These are phyloP conservation scores for Macaria notata DNA, from an alignment of 2,888 invertebrate species.

Conservation along the genomic window DNA sequence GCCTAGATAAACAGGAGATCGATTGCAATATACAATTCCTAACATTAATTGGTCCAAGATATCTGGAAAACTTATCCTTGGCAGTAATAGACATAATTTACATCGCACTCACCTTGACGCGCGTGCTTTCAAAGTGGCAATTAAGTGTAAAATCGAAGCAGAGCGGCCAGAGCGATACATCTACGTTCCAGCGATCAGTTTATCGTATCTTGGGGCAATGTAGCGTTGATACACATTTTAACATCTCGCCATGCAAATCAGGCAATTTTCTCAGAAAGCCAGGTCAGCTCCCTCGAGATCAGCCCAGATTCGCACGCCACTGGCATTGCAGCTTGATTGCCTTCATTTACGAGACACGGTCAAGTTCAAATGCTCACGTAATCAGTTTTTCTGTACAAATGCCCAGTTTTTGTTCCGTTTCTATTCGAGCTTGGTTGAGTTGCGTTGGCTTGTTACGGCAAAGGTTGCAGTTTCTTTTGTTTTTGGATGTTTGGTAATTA, in stretches of 20 bases:
- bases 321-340: slow-evolving; percentile 38
- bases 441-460: neutral
- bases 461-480: neutral
- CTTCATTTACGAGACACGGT: slow-evolving; percentile 38
- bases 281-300: slow-evolving; percentile 62
- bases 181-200: slow-evolving; percentile 2
- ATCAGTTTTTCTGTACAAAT: slow-evolving; percentile 18
- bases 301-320: slow-evolving; percentile 42
- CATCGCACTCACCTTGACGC: too few species aligned
- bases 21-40: too few species aligned
- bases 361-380: slow-evolving; percentile 32
- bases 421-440: slow-evolving; percentile 2
- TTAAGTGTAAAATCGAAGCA: slow-evolving; percentile 1
- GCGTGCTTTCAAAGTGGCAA: neutral
- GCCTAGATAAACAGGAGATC: too few species aligned
- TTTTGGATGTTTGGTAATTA: neutral
- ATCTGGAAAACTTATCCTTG: too few species aligned
- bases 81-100: too few species aligned
- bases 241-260: slow-evolving; percentile 52
- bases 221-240: slow-evolving; percentile 41
- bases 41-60: too few species aligned
- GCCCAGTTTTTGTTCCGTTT: slow-evolving; percentile 5
- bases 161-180: neutral
- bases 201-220: slow-evolving; percentile 11
- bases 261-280: slow-evolving; percentile 62